Percentiles rank a stretch among this genome's conserved stretches.
Conservation (phyloP, 2,888 invertebrate genomes). For the Seira sanloemensis region DNA sequence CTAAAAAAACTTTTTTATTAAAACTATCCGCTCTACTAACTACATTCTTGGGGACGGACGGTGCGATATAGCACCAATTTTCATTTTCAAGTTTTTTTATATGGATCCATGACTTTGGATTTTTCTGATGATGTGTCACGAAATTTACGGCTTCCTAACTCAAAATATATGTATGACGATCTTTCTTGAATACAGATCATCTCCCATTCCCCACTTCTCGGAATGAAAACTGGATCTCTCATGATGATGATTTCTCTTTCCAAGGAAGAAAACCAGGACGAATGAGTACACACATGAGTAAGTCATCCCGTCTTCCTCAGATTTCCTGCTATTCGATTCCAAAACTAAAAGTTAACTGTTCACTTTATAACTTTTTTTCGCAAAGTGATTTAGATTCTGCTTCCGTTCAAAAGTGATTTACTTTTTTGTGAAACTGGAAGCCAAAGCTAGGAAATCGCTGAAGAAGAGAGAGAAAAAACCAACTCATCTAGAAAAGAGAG, state of each 20-base stretch:
- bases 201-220: constrained; percentile 5
- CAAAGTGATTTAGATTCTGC: constrained; percentile 60
- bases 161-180: constrained; percentile 25
- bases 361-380: constrained; percentile 43
- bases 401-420: constrained; percentile 64
- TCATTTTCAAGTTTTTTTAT: neutral
- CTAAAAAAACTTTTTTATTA: constrained; percentile 22
- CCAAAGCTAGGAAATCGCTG: constrained; percentile 18
- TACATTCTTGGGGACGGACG: constrained; percentile 4
- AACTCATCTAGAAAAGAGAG: constrained; percentile 27
- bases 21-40: constrained; percentile 52
- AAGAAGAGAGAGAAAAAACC: neutral
- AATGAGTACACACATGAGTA: constrained; percentile 16
- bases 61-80: constrained; percentile 6
- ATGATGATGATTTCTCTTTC: constrained; percentile 33
- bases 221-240: constrained; percentile 29
- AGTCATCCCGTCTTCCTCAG: neutral
- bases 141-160: constrained; percentile 63
- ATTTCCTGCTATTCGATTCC: neutral
- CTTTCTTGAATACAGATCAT: constrained; percentile 64
- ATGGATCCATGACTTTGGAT: neutral
- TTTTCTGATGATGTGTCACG: constrained; percentile 64
- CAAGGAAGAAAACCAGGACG: neutral
- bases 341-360: constrained; percentile 38
- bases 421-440: constrained; percentile 5